Percentiles rank a stretch among this genome's conserved stretches.
These are phyloP conservation scores for Andrena bucephala DNA, from an alignment of 2,888 invertebrate species.

Conservation along the genomic window DNA sequence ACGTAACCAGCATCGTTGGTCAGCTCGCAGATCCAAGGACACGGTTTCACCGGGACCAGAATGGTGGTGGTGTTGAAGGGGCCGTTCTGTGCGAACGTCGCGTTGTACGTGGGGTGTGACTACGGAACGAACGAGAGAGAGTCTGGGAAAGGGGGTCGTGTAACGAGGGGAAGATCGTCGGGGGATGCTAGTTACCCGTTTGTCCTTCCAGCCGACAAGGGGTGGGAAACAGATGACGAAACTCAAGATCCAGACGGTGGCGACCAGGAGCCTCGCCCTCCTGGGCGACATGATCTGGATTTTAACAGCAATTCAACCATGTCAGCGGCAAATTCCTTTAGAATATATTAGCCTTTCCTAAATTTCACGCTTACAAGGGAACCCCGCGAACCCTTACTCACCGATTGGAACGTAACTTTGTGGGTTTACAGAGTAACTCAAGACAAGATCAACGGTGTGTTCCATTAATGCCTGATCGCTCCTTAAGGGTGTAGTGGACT, in stretches of 20 bases:
- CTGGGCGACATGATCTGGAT: conserved; percentile 92
- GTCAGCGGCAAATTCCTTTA: neutral
- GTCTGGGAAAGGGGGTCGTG: conserved; percentile 4
- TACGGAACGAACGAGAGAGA: conserved; percentile 39
- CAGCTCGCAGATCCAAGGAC: conserved; percentile 95
- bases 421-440: too few relatives aligned
- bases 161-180: conserved; percentile 30
- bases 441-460: too few relatives aligned
- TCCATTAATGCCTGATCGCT: too few relatives aligned
- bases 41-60: conserved; percentile 86
- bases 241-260: conserved; percentile 97
- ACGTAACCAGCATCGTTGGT: conserved; percentile 98
- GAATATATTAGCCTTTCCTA: too few relatives aligned
- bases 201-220: conserved; percentile 96
- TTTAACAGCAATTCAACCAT: conserved; percentile 1
- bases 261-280: conserved; percentile 94
- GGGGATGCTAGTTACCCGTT: conserved; percentile 86
- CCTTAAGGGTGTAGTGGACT: too few relatives aligned
- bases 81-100: conserved; percentile 74
- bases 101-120: conserved; percentile 75
- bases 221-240: conserved; percentile 99
- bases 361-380: too few relatives aligned
- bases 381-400: too few relatives aligned
- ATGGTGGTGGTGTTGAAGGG: conserved; percentile 82
- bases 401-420: too few relatives aligned